These are phyloP conservation scores for Anser brachyrhynchus DNA, from an alignment of 2,113 vertebrate species.

Conservation along the genomic window DNA sequence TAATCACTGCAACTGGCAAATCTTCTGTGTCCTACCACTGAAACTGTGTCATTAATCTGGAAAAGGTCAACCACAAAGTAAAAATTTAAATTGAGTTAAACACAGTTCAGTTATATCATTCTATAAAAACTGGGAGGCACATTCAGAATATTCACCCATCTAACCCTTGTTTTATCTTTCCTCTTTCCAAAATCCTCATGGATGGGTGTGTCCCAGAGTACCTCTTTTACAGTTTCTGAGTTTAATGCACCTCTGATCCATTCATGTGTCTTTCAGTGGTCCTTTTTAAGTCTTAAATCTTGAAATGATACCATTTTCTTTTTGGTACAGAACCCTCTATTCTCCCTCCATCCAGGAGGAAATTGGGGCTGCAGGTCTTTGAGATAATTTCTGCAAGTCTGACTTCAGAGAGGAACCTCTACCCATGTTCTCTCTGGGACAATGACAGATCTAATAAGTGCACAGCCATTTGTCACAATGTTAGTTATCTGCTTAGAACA, in stretches of 20 bases:
- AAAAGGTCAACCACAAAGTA: constrained; percentile 43
- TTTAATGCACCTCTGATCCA: background rate
- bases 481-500: background rate
- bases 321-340: rapidly evolving
- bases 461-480: background rate
- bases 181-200: background rate
- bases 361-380: background rate
- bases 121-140: background rate
- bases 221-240: background rate
- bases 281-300: background rate
- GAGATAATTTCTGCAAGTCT: background rate
- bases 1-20: background rate
- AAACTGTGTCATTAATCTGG: constrained; percentile 19
- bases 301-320: background rate
- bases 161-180: background rate
- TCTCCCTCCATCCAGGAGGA: background rate
- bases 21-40: background rate
- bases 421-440: background rate
- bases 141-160: background rate
- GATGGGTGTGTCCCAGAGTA: background rate
- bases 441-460: background rate
- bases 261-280: background rate
- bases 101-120: background rate
- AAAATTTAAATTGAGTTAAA: constrained; percentile 11
- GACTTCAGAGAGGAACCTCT: background rate